A percentile compares a stretch with the other conserved stretches of the same genome.
phyloP scores from a whole-genome alignment of 1,140 invertebrate genomes.

The Drosophila yakuba region DNA sequence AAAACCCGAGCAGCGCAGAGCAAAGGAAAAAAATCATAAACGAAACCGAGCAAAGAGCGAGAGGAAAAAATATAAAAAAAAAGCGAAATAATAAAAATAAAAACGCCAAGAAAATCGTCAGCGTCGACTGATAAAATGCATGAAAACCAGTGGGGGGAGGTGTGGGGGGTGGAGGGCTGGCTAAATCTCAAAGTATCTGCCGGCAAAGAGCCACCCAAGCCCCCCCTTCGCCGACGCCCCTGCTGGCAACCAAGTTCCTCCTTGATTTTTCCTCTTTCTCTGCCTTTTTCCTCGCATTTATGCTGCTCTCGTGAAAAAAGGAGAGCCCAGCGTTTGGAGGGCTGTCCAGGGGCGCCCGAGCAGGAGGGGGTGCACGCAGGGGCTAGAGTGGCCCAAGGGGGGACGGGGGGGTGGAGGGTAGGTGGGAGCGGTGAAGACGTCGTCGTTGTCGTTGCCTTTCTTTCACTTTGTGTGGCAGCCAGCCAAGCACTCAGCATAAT shows the following conservation, averaged over 20 bases:
- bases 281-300: conserved; percentile 62
- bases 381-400: background rate
- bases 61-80: conserved; percentile 21
- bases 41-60: conserved; percentile 39
- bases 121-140: conserved; percentile 77
- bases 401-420: background rate
- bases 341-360: background rate
- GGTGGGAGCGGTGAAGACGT: conserved; percentile 27
- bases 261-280: conserved; percentile 75
- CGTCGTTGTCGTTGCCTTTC: conserved; percentile 58
- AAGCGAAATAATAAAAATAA: conserved; percentile 46
- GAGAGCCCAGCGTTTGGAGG: conserved; percentile 4
- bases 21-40: conserved; percentile 37
- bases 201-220: conserved; percentile 32
- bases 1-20: conserved; percentile 51
- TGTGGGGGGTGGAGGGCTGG: background rate
- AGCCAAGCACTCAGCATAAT: conserved; percentile 81
- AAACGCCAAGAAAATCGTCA: conserved; percentile 73
- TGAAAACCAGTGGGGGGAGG: conserved; percentile 42
- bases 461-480: conserved; percentile 80
- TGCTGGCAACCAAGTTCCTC: conserved; percentile 43
- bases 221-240: conserved; percentile 6
- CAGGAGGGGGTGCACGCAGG: background rate
- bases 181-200: conserved; percentile 78
- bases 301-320: conserved; percentile 47